phyloP scores from a whole-genome alignment of 2,797 vertebrate genomes.

The Hirundo rustica region DNA sequence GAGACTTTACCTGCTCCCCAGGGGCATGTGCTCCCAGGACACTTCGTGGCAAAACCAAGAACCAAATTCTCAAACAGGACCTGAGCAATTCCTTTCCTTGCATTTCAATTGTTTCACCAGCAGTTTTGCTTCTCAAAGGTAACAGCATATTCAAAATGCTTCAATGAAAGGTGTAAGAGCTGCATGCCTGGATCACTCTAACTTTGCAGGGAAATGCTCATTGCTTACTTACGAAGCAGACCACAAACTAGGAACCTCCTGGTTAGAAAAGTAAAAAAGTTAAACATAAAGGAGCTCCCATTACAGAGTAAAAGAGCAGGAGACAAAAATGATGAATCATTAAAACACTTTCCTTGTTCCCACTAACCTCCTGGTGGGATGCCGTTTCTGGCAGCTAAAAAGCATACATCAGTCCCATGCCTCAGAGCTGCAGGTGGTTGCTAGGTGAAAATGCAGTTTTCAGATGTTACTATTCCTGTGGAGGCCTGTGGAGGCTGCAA shows the following conservation, averaged over 20 bases:
- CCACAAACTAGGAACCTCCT: neutral
- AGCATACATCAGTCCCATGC: neutral
- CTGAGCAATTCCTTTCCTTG: neutral
- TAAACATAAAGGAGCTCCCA: neutral
- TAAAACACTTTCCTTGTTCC: neutral
- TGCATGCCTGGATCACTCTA: neutral
- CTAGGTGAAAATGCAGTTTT: neutral
- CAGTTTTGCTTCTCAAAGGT: neutral
- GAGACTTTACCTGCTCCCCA: neutral
- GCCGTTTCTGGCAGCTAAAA: neutral
- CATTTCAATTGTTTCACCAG: neutral
- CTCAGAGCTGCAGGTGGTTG: neutral
- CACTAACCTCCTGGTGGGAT: neutral
- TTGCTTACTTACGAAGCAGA: neutral
- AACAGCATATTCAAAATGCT: neutral
- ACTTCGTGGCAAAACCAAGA: accelerated
- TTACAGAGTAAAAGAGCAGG: neutral
- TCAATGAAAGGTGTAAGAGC: neutral
- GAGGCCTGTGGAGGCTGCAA: too few relatives aligned
- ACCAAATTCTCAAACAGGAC: neutral
- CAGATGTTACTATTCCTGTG: neutral
- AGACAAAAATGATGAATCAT: neutral
- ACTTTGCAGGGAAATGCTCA: neutral
- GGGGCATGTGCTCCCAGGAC: accelerated
- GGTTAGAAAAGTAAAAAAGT: neutral